A percentile compares a stretch with the other conserved stretches of the same genome.
Evolutionary conservation across 2,888 invertebrate genomes (phyloP).

Genomic region (Ophion costatus): DNA sequence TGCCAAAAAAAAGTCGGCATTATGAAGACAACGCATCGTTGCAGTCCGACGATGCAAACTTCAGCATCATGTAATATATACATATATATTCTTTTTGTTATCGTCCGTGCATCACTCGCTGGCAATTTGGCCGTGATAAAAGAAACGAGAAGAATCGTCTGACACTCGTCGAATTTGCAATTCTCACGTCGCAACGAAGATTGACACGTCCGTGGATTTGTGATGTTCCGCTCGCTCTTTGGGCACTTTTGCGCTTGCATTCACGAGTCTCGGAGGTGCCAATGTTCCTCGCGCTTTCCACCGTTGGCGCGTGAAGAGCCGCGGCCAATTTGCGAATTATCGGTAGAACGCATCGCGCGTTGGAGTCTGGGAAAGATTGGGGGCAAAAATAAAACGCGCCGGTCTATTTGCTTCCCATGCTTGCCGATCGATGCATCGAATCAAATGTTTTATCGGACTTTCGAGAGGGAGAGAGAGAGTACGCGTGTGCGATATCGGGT

Average conservation of each 20-base stretch:
- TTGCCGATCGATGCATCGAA: conserved; percentile 16
- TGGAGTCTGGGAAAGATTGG: neutral
- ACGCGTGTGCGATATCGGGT: neutral
- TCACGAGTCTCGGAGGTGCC: no score
- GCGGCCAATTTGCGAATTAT: no score
- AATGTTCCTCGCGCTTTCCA: no score
- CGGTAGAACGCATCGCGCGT: no score
- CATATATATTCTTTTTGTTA: conserved; percentile 14
- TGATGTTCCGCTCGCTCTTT: neutral
- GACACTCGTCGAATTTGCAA: conserved; percentile 57
- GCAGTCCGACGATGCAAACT: no score
- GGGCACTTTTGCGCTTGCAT: no score
- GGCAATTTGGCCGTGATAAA: conserved; percentile 25
- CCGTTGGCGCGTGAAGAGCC: no score
- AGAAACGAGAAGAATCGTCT: conserved; percentile 40
- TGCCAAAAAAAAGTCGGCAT: no score
- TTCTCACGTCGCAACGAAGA: conserved; percentile 63
- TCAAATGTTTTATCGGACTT: conserved; percentile 8
- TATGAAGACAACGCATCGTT: no score
- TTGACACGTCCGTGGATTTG: conserved; percentile 22
- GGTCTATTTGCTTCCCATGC: neutral
- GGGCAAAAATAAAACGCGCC: neutral
- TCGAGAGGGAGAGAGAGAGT: neutral
- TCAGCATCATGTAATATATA: neutral
- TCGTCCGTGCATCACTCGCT: conserved; percentile 14